Evolutionary conservation across 2,888 invertebrate species (phyloP), one percentile per base, ranked within the genome.

Genomic region (Xylophagus ater): DNA sequence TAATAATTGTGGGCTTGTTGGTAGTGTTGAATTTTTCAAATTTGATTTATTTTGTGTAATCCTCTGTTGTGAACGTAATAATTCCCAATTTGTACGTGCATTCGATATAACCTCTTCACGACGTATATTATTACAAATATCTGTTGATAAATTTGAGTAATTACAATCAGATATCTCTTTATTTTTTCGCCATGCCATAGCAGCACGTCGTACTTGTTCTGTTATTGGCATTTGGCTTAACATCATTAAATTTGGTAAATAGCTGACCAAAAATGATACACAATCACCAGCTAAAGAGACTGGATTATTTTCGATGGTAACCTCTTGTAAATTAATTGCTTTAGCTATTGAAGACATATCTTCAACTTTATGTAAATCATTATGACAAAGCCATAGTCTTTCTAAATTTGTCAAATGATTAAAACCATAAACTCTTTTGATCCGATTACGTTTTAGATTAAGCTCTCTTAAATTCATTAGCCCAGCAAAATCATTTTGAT

Each of bases 241-340:
- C 31, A 78, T 71, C 41, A 74, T 66, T 45, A 88, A 67, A 56
- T 78, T 76, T 17, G 85, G 83, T 44, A 87, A 64, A 59, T 84
- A 82, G 1, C 85, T 82, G 0, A 87, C 84, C 30, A 87, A 62
- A 57, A 85, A 87, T 1, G 85, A 81, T 3, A 81, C 75, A 54
- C 84, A 87, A 52, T 87, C 86, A 0, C 82, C 79, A n/a, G 76
- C 79, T 45, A 82, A 60, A 14, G 81, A 80, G 8, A 88, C 77
- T 1, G 87, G 86, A 65, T 88, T 88, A 44, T 82, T 83, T 58
- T 87, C 92, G 41, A 93, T 74, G 14, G 88, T 81, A 33, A 93
- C 75, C 66, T 92, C 92, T 40, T 76, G 72, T 31, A 92, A 71
- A 42, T 79, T 78, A 7, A 72, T 66, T 1, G 85, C 82, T 61